A percentile compares a stretch with the other conserved stretches of the same genome.
Evolutionary conservation across 2,113 vertebrate genomes (phyloP).

Genomic region (Lonchura striata): DNA sequence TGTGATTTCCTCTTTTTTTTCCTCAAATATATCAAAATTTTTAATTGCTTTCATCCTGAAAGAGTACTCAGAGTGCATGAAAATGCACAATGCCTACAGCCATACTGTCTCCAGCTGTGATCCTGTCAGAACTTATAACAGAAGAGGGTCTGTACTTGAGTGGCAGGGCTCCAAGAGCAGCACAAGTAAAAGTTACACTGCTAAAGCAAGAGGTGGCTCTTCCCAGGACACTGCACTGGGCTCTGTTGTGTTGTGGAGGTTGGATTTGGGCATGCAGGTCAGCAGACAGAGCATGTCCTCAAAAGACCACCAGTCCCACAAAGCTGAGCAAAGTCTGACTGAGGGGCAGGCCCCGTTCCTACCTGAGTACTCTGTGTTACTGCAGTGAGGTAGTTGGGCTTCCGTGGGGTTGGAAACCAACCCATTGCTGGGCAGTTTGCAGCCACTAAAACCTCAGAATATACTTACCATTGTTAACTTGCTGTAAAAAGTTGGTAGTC

Average conservation of each 20-base stretch:
- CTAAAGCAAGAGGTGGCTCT: background rate
- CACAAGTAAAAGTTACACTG: background rate
- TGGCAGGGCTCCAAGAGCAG: background rate
- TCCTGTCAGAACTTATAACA: background rate
- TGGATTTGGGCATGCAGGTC: background rate
- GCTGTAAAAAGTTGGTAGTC: background rate
- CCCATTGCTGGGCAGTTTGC: no score
- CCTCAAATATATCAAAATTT: background rate
- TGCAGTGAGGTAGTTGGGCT: background rate
- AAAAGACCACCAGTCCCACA: background rate
- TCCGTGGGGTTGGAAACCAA: background rate
- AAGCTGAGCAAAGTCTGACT: background rate
- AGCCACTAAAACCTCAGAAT: background rate
- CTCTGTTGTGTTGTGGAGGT: background rate
- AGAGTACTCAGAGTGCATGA: background rate
- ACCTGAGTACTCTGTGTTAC: no score
- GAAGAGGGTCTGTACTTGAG: background rate
- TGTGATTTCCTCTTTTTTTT: background rate
- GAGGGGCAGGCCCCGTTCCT: background rate
- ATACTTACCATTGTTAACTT: background rate
- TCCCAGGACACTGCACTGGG: background rate
- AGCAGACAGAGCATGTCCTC: background rate
- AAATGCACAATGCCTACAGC: background rate
- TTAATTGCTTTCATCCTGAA: background rate
- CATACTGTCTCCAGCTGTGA: background rate